Base-by-base conservation (phyloP, 1,140 invertebrate species). In the Pentalonia nigronervosa region DNA sequence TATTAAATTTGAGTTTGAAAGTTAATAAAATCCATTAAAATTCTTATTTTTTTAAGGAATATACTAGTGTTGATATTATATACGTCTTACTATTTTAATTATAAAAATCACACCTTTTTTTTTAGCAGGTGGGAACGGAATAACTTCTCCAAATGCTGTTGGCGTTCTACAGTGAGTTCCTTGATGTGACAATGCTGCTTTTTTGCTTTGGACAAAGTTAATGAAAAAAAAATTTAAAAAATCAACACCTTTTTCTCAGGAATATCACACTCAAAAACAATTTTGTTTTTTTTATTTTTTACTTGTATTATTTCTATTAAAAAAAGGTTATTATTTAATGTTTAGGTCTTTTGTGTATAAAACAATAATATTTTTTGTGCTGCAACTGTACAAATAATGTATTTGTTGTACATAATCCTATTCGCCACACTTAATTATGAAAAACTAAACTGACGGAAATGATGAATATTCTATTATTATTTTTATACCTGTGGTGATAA, bases 271-370 rank as follows among this genome's bases (percentile, higher is more conserved):
- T 86, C 21, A 93, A 93, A 93, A 53, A 92, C 48, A 93, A 53
- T 93, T 86, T 84, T 84, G 76, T 86, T 93, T 93, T 47, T n/a
- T 91, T 93, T 93, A 86, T 93, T 93, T 93, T 93, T 86, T 93
- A 93, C 50, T 93, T 84, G 91, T 93, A 93, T 93, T 93, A 93
- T 93, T 93, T 93, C 91, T 93, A 93, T 93, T 93, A 93, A 93
- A 76, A 92, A 93, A 93, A 93, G 81, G 81, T 93, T 93, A 93
- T 93, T 93, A 93, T 93, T 93, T 93, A 93, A 93, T 93, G 48
- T 93, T 93, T 93, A 93, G 91, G 91, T 86, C 86, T 60, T 93
- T 93, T 93, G 50, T 93, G 91, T 93, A 93, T 93, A 93, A 86
- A 93, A 84, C 34, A 41, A 34, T 86, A 93, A 93, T 93, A 86